Evolutionary conservation across 2,888 invertebrate species (phyloP), one percentile per base, ranked within the genome.

Genomic region (Pyralis farinalis): DNA sequence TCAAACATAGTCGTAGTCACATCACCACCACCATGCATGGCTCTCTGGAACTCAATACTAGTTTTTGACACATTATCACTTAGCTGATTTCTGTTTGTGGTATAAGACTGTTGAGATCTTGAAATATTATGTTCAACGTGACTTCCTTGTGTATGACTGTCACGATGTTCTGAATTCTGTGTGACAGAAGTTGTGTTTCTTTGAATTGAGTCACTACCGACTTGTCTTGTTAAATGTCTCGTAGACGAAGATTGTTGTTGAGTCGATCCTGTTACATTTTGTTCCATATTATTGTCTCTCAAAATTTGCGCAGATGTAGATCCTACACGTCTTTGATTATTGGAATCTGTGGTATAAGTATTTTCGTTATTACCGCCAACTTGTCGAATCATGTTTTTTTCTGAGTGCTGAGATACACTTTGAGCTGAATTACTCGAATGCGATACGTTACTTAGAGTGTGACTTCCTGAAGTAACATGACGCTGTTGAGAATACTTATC

Each of bases 31-130:
- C 81, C 83, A 28, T 86, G 86, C 70, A 91, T 88, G 0, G 91
- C 90, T 53, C 82, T 83, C 51, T 87, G 84, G 51, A 91, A 91
- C 53, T 91, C 91, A 1, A 83, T 73, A 49, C 91, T 91, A 12
- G 82, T 91, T 49, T 84, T 79, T 27, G 90, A 86, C 10, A 88
- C 86, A 49, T 62, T 87, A 63, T 71, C 90, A 52, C 74, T 90
- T 53, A 74, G 67, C 57, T 75, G 90, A 64, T 55, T 89, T 66
- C 73, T 84, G 53, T 66, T 85, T 49, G 57, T 63, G 43, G 71
- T 73, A 55, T 83, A 74, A 11, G 66, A 51, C 41, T 80, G 78
- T 30, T 69, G 68, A 35, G 79, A 69, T 35, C 58, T 70, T 44
- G 72, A 67, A 34, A 46, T 56, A 40, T 71, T 66, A 45, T 70